Evolutionary conservation across 2,113 vertebrate genomes (phyloP), one percentile per base, ranked within the genome.

Genomic region (Calypte anna): DNA sequence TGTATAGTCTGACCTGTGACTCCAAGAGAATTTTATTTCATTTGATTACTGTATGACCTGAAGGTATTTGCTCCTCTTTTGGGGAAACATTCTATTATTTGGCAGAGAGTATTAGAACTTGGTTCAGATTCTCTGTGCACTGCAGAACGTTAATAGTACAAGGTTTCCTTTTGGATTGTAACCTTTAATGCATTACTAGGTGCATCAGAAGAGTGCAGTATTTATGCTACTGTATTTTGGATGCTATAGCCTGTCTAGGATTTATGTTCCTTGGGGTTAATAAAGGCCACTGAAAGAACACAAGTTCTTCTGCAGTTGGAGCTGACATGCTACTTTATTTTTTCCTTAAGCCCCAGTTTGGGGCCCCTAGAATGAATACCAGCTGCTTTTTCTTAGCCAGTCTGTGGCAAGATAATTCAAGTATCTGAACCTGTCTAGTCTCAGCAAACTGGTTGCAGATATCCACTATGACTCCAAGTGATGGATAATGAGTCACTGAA

Each of bases 401-500:
- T 51, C 68, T 67, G 31, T 67, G 59, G 76, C 75, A 90, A 87
- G 40, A 51, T 33, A 93, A 77, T 74, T 80, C 55, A 88, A 43
- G 9, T 53, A 77, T 63, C 76, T 74, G 72, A 88, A 86, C 64
- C 59, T 53, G 57, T 75, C 55, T 36, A 74, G 57, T 28, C 76
- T 88, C 72, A 94, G 82, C 58, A 62, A 94, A 93, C 63, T 77
- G 67, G 43, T 76, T n/a, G 9, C 53, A 86, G 55, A 66, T 59
- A 66, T 12, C 43, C 53, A 54, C 51, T 3, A 0, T 27, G 72
- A 30, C 43, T 76, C 55, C 82, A 66, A 38, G 69, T 40, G 70
- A 79, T 58, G 40, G 46, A 40, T 79, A 91, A 69, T 83, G 92
- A 95, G 51, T 93, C 75, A 86, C 72, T 62, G 15, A 79, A 95